Base-by-base conservation (phyloP, 2,113 vertebrate genomes). In the Lathamus discolor region DNA sequence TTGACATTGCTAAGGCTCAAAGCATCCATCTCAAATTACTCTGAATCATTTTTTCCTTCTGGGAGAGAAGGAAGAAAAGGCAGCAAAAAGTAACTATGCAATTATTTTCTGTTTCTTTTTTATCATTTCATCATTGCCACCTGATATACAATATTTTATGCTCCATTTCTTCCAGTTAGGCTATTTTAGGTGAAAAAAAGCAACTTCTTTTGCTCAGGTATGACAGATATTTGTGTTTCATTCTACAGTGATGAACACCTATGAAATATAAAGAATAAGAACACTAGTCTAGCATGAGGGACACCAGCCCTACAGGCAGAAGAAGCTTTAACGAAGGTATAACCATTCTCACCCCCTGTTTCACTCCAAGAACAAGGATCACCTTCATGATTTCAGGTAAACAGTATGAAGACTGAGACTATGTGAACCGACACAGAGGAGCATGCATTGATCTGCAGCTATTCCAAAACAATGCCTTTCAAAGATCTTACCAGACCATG, bases 371-470 rank as follows among this genome's bases (percentile, higher is more conserved):
- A 28, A 0, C 37, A 39, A 17, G 24, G 46, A n/a, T 4, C 57
- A 15, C 4, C 46, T 44, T 37, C 15, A 3, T 11, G 4, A 14
- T 39, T 17, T 22, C 1, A 12, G 63, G 43, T 35, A 18, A 18
- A 22, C 6, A 17, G 16, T 1, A 0, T 1, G 16, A 4, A 48
- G 11, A 27, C 7, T 1, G 4, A 54, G 17, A 51, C 14, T 33
- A 5, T 0, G 14, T 31, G 35, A 54, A 27, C 12, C 5, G 29
- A 11, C 7, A 7, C 0, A 2, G 4, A 3, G 41, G 6, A 33
- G 1, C 0, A 0, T 0, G 3, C 25, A n/a, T 11, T 37, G 11
- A 3, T 2, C 17, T 17, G 10, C 4, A 54, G 41, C n/a, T 29
- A 4, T 5, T 8, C 41, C 61, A 9, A 10, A 80, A 3, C 12